These are phyloP conservation scores for Cloeon dipterum DNA, from an alignment of 2,888 invertebrate species.

Conservation along the genomic window DNA sequence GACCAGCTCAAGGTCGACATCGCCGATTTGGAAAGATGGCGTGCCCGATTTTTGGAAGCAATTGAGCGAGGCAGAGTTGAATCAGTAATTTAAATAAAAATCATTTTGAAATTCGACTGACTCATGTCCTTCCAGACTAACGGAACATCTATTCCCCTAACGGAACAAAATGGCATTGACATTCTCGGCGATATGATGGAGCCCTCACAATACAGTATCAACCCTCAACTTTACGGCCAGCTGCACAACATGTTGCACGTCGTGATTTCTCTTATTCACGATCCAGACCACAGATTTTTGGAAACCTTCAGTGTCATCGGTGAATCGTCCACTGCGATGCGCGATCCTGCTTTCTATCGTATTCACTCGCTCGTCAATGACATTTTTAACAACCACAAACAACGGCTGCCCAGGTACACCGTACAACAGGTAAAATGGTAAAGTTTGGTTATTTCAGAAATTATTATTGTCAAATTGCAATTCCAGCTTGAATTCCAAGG, in stretches of 20 bases:
- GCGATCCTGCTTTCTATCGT: conserved; percentile 68
- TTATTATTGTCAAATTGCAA: not conserved
- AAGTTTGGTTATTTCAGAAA: not conserved
- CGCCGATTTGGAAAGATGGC: conserved; percentile 16
- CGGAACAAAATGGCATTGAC: conserved; percentile 50
- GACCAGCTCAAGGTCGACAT: conserved; percentile 11
- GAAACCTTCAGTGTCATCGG: conserved; percentile 65
- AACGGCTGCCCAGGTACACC: conserved; percentile 41
- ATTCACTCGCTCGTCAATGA: conserved; percentile 65
- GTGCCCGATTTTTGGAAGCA: conserved; percentile 16
- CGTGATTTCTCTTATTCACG: conserved; percentile 51
- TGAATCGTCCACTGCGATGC: conserved; percentile 63
- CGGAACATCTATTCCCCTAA: conserved; percentile 29
- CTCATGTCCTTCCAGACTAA: conserved; percentile 21
- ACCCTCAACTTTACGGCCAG: conserved; percentile 49
- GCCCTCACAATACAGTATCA: conserved; percentile 42
- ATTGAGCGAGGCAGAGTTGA: conserved; percentile 15
- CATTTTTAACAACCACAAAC: conserved; percentile 51
- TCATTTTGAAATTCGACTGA: not conserved
- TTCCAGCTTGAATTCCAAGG: conserved; percentile 36
- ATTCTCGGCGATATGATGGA: conserved; percentile 59
- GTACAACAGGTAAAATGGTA: conserved; percentile 29
- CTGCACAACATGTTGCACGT: conserved; percentile 66
- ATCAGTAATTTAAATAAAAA: conserved; percentile 7
- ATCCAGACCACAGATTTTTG: conserved; percentile 52